Evolutionary conservation across 2,113 vertebrate genomes (phyloP).

Genomic region (Sinosuthora webbiana): DNA sequence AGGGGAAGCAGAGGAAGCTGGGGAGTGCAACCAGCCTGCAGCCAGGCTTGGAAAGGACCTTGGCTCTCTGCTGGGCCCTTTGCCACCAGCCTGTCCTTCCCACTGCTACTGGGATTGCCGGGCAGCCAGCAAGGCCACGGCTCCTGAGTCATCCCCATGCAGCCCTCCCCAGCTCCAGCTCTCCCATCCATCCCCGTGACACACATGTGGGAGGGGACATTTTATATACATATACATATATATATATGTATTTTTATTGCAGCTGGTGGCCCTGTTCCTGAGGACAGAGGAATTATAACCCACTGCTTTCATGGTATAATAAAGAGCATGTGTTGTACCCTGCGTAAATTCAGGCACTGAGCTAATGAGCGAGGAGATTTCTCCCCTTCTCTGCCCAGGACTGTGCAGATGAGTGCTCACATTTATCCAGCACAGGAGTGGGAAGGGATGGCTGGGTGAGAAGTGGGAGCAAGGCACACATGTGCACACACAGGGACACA

Average conservation of each 20-base stretch:
- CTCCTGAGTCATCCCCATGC: slow-evolving; percentile 31
- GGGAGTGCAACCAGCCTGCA: background rate
- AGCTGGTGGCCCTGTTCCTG: background rate
- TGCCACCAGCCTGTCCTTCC: background rate
- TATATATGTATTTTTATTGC: background rate
- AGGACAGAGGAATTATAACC: slow-evolving; percentile 17
- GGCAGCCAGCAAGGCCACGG: background rate
- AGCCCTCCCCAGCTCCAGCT: background rate
- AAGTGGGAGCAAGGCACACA: background rate
- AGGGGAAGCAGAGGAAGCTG: background rate
- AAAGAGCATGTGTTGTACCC: background rate
- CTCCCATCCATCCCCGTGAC: slow-evolving; percentile 14
- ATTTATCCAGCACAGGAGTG: background rate
- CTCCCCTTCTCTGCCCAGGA: background rate
- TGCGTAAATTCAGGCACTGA: slow-evolving; percentile 18
- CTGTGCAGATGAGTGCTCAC: background rate
- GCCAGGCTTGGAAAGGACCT: background rate
- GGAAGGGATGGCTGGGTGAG: background rate
- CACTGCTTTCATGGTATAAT: background rate
- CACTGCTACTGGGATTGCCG: background rate
- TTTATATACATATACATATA: background rate
- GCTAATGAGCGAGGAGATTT: background rate
- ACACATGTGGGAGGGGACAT: slow-evolving; percentile 7
- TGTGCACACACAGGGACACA: background rate
- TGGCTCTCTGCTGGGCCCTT: background rate